Evolutionary conservation across 2,888 invertebrate genomes (phyloP).

Genomic region (Gari tellinella): DNA sequence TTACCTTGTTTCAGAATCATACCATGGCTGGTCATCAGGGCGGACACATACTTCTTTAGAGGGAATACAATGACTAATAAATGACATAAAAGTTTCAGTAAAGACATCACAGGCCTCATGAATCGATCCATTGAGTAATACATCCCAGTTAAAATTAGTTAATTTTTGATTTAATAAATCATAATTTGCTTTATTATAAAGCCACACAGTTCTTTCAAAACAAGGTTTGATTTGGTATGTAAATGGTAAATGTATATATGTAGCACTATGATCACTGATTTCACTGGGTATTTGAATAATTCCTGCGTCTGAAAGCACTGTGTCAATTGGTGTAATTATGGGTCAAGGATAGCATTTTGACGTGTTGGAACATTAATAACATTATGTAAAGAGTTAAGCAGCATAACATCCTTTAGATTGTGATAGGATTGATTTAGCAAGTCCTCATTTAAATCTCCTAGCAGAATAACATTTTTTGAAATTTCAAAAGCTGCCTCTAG

Average conservation of each 20-base stretch:
- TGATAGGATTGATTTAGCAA: too few species aligned
- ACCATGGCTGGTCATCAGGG: slow-evolving; percentile 28
- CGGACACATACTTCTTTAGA: slow-evolving; percentile 12
- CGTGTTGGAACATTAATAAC: neutral
- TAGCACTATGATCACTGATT: slow-evolving; percentile 20
- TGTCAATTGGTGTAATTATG: neutral
- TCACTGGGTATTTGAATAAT: neutral
- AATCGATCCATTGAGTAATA: neutral
- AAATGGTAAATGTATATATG: neutral
- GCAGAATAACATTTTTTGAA: too few species aligned
- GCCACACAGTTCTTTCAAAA: slow-evolving; percentile 7
- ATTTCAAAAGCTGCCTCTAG: too few species aligned
- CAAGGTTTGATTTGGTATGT: neutral
- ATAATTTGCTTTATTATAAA: slow-evolving; percentile 9
- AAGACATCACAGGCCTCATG: slow-evolving; percentile 3
- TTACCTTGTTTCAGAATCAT: slow-evolving; percentile 15
- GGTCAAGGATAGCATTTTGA: neutral
- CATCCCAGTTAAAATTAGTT: slow-evolving; percentile 6
- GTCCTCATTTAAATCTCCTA: too few species aligned
- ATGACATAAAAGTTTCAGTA: neutral
- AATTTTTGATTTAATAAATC: slow-evolving; percentile 4
- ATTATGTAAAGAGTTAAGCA: neutral
- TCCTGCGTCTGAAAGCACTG: neutral
- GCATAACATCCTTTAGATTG: neutral
- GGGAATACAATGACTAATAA: slow-evolving; percentile 14